These are phyloP conservation scores for Drosophila atripex DNA, from an alignment of 2,888 invertebrate species.

Conservation along the genomic window DNA sequence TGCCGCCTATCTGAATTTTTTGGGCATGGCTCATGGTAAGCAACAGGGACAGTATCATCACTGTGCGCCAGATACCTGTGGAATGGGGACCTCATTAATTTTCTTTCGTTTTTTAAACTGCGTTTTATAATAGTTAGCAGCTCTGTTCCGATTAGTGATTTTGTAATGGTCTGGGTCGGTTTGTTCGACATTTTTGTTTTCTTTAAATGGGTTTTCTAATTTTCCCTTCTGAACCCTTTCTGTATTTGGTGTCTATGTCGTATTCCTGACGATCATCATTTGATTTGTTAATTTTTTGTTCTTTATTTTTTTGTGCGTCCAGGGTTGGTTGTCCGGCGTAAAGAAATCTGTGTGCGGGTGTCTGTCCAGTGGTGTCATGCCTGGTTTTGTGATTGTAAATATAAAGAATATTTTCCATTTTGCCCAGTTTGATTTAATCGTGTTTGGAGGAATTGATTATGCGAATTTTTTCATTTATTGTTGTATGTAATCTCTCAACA, in stretches of 20 bases:
- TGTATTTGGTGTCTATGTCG: background rate
- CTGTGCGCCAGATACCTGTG: background rate
- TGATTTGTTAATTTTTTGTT: background rate
- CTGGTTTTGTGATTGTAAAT: background rate
- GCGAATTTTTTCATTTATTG: too few species aligned
- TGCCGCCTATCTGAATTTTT: background rate
- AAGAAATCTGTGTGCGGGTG: background rate
- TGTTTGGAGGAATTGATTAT: too few species aligned
- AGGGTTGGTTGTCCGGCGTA: background rate
- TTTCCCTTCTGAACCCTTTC: background rate
- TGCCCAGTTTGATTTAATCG: too few species aligned
- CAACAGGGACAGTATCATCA: background rate
- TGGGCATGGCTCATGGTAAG: background rate
- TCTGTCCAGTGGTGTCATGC: background rate
- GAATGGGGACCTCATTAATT: background rate
- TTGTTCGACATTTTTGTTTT: background rate
- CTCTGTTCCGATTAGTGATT: too few species aligned
- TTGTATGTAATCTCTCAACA: too few species aligned
- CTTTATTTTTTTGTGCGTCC: background rate
- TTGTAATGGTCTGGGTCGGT: background rate
- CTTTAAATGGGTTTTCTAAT: background rate
- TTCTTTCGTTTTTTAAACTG: background rate
- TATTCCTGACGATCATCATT: background rate
- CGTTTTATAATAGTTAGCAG: background rate
- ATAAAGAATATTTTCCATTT: background rate